Base-by-base conservation (phyloP, 2,888 invertebrate genomes). In the Lithophane ornitopus region DNA sequence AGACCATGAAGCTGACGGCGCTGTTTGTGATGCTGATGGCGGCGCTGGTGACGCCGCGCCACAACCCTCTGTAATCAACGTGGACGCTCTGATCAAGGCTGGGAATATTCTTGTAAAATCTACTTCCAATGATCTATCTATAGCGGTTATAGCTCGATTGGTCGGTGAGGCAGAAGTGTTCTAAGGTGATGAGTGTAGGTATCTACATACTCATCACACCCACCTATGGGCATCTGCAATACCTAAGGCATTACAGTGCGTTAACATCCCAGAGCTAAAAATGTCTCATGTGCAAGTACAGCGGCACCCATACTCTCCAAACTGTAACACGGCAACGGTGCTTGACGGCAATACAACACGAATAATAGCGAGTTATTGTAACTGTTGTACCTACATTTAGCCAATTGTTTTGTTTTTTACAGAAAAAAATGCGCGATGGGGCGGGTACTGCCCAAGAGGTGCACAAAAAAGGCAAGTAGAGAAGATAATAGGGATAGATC, bases 41-140 rank as follows among this genome's bases (percentile, higher is more conserved):
- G 26, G 78, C 26, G 58, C 65, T 14, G 39, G 70, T 9, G 61
- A 63, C 14, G 81, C 81, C 19, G 68, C 74, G 11, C 80, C 76
- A 3, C n/a, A 56, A 39, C 81, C 59, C 19, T 8, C 49, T n/a
- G 59, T 74, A 19, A 4, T 77, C 14, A n/a, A 62, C 54, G 59
- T 22, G 2, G 1, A 1, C 88, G 90, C 88, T 6, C 89, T 93
- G 44, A 90, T 88, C 78, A 91, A 89, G 71, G 90, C 90, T 49
- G 91, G 90, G n/a, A 78, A 89, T 87, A 78, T 80, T 19, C 83
- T 93, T 80, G 92, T 92, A 84, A 92, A 6, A 49, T 7, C 22
- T 44, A 28, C 12, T 28, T 22, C 22, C 6, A 26, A 9, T 16
- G 11, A 26, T 58, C 14, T 28, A 26, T 58, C 14, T 28, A 44